Base-by-base conservation (phyloP, 1,140 invertebrate genomes). In the Apis laboriosa region DNA sequence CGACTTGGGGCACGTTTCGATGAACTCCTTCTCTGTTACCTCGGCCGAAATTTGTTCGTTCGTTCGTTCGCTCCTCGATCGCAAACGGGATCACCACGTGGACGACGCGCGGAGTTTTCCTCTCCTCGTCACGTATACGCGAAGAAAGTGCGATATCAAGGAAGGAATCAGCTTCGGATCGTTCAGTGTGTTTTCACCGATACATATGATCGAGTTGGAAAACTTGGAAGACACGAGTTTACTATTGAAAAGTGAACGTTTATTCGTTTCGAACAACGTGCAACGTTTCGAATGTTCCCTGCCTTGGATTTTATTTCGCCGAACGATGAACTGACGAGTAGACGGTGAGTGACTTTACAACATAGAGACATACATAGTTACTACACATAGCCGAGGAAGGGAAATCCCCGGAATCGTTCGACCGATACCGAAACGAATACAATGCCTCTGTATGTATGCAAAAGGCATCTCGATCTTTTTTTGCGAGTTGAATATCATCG, bases 201-300 rank as follows among this genome's bases (percentile, higher is more conserved):
- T 86, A 81, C 66, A 61, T 58, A 60, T 63, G 15, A 67, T 15
- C 49, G 68, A 58, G 24, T 24, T 24, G 24, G 53, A 67, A 73
- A 78, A 77, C 58, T 56, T 21, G 55, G 24, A 71, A 64, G 80
- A 83, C 75, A 70, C 75, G 34, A 21, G n/a, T 34, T 58, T 64
- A 72, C 71, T 80, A 67, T 67, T 77, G 63, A 87, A 43, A 84
- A 87, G 86, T 87, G 76, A 87, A 87, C 82, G 64, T 87, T 87
- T 24, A 24, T 70, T 76, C 74, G 64, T 86, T 78, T 86, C 66
- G 70, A 78, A 43, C n/a, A n/a, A 64, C 53, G 81, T 67, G 84
- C 71, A 66, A 67, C 77, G 56, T 61, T 61, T 51, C 68, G 60
- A 74, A 80, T 74, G 72, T 34, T 34, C 68, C 75, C 77, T 56